Conservation (phyloP, 2,113 vertebrate genomes). For the Crotalus tigris region DNA sequence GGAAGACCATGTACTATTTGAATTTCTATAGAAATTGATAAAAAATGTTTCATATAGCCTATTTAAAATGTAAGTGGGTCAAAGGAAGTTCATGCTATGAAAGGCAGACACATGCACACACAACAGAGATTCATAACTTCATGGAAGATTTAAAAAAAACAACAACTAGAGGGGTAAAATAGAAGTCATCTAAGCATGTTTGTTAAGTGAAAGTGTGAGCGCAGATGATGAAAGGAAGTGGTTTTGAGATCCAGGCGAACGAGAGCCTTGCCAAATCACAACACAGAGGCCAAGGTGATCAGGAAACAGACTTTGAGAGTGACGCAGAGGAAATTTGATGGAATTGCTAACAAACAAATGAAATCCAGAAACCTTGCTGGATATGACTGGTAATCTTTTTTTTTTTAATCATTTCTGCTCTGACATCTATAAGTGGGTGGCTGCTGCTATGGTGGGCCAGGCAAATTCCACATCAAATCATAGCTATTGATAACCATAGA, state of each 20-base stretch:
- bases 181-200: constrained; percentile 39
- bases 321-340: constrained; percentile 73
- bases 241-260: constrained; percentile 55
- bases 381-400: constrained; percentile 6
- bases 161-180: constrained; percentile 38
- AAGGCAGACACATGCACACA: background rate
- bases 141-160: background rate
- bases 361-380: constrained; percentile 27
- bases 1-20: background rate
- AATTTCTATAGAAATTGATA: background rate
- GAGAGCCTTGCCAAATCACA: constrained; percentile 62
- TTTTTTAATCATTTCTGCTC: background rate
- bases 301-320: constrained; percentile 73
- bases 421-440: background rate
- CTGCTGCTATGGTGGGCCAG: background rate
- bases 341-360: constrained; percentile 43
- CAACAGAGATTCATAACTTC: background rate
- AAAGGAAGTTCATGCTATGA: background rate
- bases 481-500: background rate
- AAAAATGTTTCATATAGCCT: background rate
- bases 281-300: constrained; percentile 71
- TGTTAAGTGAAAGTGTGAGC: constrained; percentile 40
- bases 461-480: background rate
- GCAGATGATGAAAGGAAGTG: constrained; percentile 47
- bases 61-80: background rate